Percentiles rank a stretch among this genome's conserved stretches.
Evolutionary conservation across 2,888 invertebrate genomes (phyloP).

Genomic region (Nemurella pictetii): DNA sequence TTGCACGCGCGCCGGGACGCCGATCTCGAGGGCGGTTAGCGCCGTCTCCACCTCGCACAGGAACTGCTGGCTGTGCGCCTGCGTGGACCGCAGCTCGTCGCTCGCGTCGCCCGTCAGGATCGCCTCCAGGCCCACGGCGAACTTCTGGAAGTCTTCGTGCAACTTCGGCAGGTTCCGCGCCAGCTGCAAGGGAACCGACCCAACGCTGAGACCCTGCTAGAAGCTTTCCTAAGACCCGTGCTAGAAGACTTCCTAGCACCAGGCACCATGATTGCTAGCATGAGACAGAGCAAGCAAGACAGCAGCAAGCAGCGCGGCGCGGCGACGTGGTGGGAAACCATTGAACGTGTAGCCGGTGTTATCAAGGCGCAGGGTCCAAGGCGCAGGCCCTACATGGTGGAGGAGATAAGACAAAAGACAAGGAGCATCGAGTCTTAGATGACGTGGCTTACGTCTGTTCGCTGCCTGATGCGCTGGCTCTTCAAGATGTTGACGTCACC

Average conservation of each 20-base stretch:
- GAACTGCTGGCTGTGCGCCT: conserved; percentile 16
- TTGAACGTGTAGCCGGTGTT: too few relatives aligned
- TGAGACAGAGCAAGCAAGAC: too few relatives aligned
- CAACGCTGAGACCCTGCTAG: too few relatives aligned
- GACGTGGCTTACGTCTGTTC: conserved; percentile 38
- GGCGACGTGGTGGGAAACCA: too few relatives aligned
- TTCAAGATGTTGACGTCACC: conserved; percentile 47
- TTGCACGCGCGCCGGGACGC: conserved; percentile 45
- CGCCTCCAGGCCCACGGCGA: conserved; percentile 41
- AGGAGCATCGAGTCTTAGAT: too few relatives aligned
- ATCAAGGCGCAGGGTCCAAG: too few relatives aligned
- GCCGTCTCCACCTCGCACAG: conserved; percentile 45
- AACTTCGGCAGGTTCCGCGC: conserved; percentile 31
- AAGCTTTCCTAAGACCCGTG: too few relatives aligned
- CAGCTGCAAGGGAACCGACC: conserved; percentile 28
- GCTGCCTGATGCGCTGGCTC: conserved; percentile 16
- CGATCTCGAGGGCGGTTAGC: conserved; percentile 47
- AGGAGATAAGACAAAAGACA: too few relatives aligned
- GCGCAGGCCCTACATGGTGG: too few relatives aligned
- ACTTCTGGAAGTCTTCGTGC: conserved; percentile 41
- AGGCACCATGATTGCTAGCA: too few relatives aligned
- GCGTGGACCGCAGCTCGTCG: background rate
- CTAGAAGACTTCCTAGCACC: too few relatives aligned
- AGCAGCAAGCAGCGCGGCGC: too few relatives aligned
- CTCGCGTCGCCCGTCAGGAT: conserved; percentile 32